phyloP scores from a whole-genome alignment of 2,888 invertebrate species.

The Calameuta filiformis region DNA sequence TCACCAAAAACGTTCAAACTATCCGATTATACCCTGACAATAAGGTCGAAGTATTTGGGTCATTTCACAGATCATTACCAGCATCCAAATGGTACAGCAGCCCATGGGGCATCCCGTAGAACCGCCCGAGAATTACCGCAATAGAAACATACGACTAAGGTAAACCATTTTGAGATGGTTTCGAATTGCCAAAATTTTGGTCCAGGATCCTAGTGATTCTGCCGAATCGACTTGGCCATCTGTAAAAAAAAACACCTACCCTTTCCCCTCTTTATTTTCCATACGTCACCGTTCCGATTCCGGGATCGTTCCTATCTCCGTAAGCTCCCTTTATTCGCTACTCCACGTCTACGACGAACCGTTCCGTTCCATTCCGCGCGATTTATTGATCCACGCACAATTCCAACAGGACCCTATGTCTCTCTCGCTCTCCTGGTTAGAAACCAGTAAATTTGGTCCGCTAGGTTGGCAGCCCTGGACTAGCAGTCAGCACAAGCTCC shows the following conservation, averaged over 20 bases:
- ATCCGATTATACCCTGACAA: background rate
- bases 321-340: constrained; percentile 43
- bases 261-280: background rate
- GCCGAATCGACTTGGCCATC: background rate
- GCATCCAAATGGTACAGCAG: background rate
- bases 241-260: background rate
- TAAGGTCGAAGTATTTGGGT: background rate
- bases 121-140: background rate
- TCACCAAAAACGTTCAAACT: no score
- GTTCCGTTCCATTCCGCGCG: constrained; percentile 54
- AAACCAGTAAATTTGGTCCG: background rate
- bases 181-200: background rate
- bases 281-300: background rate
- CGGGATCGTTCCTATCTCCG: background rate
- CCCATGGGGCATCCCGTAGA: background rate
- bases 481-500: no score
- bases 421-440: background rate
- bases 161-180: background rate
- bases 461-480: background rate
- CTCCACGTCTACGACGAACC: constrained; percentile 49
- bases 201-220: background rate
- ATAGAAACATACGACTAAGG: background rate
- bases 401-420: constrained; percentile 41
- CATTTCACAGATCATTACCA: background rate
- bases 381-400: constrained; percentile 66